These are phyloP conservation scores for Himantopus leucocephalus DNA, from an alignment of 2,113 vertebrate species.

Conservation along the genomic window DNA sequence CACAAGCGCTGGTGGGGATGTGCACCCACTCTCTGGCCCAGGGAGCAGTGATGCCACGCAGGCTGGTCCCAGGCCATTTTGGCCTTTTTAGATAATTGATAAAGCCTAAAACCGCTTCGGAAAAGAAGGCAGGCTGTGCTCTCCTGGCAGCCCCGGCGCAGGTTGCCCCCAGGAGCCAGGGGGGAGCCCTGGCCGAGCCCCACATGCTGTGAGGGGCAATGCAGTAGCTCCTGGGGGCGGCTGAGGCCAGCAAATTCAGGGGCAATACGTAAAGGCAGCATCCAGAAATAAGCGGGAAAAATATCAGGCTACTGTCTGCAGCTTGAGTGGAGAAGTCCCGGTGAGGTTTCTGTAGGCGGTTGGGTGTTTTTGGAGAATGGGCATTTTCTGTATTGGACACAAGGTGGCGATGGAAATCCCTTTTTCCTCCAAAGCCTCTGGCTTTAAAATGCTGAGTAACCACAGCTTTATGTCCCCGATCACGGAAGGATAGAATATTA, in stretches of 20 bases:
- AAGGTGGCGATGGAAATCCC: constrained; percentile 19
- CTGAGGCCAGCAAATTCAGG: too few relatives aligned
- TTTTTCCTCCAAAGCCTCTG: background rate
- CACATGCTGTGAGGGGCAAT: too few relatives aligned
- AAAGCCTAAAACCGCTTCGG: background rate
- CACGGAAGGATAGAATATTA: background rate
- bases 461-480: background rate
- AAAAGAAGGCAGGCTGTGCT: background rate
- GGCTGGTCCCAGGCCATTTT: background rate
- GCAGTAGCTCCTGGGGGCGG: too few relatives aligned
- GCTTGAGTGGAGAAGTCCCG: background rate
- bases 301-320: background rate
- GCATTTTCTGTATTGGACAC: background rate
- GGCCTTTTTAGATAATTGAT: background rate
- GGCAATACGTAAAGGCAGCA: background rate
- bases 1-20: background rate
- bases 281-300: background rate
- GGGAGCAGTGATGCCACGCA: background rate
- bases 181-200: too few relatives aligned
- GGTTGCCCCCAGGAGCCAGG: too few relatives aligned
- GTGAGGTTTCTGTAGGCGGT: background rate
- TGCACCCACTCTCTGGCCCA: background rate
- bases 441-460: background rate
- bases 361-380: background rate
- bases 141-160: too few relatives aligned